Evolutionary conservation across 2,113 vertebrate genomes (phyloP).

Genomic region (human): GRCh38 chr7:154193001-154193500

Average conservation of each 20-base stretch:
- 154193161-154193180: neutral
- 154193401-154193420: neutral
- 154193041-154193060: neutral
- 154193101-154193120: fast-evolving
- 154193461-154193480: neutral
- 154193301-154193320: neutral
- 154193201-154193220: neutral
- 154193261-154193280: neutral
- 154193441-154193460: neutral
- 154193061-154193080: neutral
- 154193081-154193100: fast-evolving
- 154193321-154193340: fast-evolving
- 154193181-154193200: neutral
- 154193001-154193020: neutral
- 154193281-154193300: neutral
- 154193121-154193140: neutral
- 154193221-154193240: neutral
- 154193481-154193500: neutral
- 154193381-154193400: neutral
- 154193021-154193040: neutral
- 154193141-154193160: neutral
- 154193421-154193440: neutral
- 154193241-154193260: neutral
- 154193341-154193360: neutral
- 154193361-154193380: neutral